Base-by-base conservation (phyloP, 2,113 vertebrate species). In the Trematomus loennbergii region DNA sequence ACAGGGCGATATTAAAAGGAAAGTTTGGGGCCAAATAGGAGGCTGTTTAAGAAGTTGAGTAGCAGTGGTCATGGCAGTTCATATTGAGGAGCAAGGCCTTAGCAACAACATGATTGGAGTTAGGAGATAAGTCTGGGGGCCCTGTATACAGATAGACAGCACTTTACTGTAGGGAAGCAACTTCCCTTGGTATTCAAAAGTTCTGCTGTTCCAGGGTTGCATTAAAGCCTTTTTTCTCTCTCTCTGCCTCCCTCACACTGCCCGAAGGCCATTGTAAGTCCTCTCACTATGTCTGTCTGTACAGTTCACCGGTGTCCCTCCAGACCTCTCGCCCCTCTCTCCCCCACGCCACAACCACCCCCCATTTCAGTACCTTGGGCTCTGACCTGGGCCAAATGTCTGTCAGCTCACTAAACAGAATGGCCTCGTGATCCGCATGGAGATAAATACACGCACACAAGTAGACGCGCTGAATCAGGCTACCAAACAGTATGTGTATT, bases 321-420 rank as follows among this genome's bases (percentile, higher is more conserved):
- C 50, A 67, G 87, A 88, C 83, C 75, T 78, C 81, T 85, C 77
- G 58, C 69, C 80, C 20, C 72, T 40, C 79, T 16, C 46, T n/a
- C 45, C 66, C 45, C 29, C 69, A 17, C 65, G 53, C 61, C 43
- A 55, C 4, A 46, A 53, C 58, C 18, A 43, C 59, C 68, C 66
- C 40, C 69, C 16, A 43, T 72, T 62, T 54, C 68, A 48, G 76
- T 81, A 84, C 71, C 86, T 22, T n/a, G 81, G 88, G 88, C 75
- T 88, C 79, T 92, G 89, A 93, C 90, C 90, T 81, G 81, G 84
- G 84, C 91, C 82, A 91, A 86, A 90, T 89, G 81, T 87, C 91
- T 89, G 91, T 93, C 92, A 93, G 93, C 89, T 93, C 88, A 76
- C 90, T 91, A 92, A 93, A 90, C 87, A 90, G 83, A 89, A 71